Evolutionary conservation across 2,888 invertebrate species (phyloP).

Genomic region (Adelognathus sp.): DNA sequence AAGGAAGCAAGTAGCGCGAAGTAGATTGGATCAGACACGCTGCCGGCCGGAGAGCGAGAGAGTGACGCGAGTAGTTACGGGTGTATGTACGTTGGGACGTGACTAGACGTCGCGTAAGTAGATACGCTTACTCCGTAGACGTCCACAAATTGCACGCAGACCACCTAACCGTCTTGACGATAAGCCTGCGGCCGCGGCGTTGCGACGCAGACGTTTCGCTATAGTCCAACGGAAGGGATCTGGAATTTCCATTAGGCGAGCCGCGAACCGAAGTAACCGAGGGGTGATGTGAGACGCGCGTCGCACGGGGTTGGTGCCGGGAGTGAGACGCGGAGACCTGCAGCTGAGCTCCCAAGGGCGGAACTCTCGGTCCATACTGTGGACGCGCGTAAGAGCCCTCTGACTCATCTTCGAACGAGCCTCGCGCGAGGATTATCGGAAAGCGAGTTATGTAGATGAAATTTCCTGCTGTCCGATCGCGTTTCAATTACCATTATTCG

Average conservation of each 20-base stretch:
- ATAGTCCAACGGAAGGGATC: constrained; percentile 35
- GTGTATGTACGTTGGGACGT: too few species aligned
- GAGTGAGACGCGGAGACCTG: neutral
- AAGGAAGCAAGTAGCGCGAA: constrained; percentile 30
- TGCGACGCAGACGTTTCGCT: neutral
- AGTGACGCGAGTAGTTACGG: constrained; percentile 20
- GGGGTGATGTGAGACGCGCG: neutral
- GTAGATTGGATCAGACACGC: constrained; percentile 41
- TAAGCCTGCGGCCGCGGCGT: constrained; percentile 18
- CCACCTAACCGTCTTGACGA: constrained; percentile 25
- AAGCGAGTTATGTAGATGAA: constrained; percentile 7
- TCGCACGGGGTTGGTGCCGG: too few species aligned
- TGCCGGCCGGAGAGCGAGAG: too few species aligned
- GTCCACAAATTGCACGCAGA: constrained; percentile 49
- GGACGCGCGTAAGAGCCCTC: constrained; percentile 42
- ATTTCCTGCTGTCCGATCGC: neutral
- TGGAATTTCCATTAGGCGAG: constrained; percentile 50
- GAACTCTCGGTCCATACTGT: constrained; percentile 35
- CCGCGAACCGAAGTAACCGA: neutral
- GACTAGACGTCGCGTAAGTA: constrained; percentile 36
- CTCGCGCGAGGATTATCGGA: constrained; percentile 41
- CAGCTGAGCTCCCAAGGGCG: neutral
- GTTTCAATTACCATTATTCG: neutral
- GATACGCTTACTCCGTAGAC: constrained; percentile 36
- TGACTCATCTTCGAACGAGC: constrained; percentile 12